Evolutionary conservation across 2,888 invertebrate genomes (phyloP).

Genomic region (Achlya flavicornis): DNA sequence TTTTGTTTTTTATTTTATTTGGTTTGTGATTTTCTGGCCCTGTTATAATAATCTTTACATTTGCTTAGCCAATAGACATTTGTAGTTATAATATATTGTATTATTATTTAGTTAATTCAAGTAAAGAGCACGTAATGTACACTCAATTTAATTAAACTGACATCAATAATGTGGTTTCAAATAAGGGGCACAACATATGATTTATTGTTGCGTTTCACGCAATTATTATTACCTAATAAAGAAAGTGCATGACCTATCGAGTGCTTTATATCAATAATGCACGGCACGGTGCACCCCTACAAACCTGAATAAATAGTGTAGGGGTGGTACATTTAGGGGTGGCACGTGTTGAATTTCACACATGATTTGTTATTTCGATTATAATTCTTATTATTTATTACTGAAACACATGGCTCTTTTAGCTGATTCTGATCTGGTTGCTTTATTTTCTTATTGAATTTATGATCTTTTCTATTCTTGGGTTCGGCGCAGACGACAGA

Average conservation of each 20-base stretch:
- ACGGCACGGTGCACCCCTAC: slow-evolving; percentile 29
- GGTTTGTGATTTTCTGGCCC: too few species aligned
- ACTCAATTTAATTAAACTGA: slow-evolving; percentile 11
- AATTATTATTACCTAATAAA: slow-evolving; percentile 22
- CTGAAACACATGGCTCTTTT: slow-evolving; percentile 7
- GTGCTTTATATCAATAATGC: slow-evolving; percentile 33
- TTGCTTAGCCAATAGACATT: too few species aligned
- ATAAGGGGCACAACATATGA: slow-evolving; percentile 28
- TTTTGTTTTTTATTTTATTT: too few species aligned
- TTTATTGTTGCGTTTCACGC: slow-evolving; percentile 36
- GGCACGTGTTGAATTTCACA: slow-evolving; percentile 47
- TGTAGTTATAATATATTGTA: neutral
- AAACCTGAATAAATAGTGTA: slow-evolving; percentile 23
- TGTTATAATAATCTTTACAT: too few species aligned
- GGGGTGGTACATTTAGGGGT: slow-evolving; percentile 27
- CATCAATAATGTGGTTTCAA: slow-evolving; percentile 16
- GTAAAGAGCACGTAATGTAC: slow-evolving; percentile 17
- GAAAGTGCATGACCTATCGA: slow-evolving; percentile 37
- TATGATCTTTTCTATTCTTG: too few species aligned
- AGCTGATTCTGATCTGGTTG: neutral
- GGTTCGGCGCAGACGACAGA: too few species aligned
- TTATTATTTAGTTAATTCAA: slow-evolving; percentile 8
- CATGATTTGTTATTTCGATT: slow-evolving; percentile 35
- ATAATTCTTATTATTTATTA: slow-evolving; percentile 17
- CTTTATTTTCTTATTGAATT: neutral